Conservation (phyloP, 2,888 invertebrate species). For the Meta bourneti region DNA sequence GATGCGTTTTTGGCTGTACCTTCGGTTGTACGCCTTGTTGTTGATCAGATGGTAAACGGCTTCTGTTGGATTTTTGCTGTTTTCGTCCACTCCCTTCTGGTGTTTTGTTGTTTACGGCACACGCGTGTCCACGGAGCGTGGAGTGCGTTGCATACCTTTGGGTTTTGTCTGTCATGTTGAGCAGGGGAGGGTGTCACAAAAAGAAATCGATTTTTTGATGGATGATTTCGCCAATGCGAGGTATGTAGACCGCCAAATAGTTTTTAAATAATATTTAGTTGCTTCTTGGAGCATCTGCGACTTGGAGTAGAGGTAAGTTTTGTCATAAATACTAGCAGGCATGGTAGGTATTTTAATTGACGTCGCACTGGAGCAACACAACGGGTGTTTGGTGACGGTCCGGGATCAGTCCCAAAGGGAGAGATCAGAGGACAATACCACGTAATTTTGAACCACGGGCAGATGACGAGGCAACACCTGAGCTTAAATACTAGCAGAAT, state of each 20-base stretch:
- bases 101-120: slow-evolving; percentile 59
- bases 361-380: no score
- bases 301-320: neutral
- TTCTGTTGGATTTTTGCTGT: slow-evolving; percentile 41
- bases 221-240: slow-evolving; percentile 6
- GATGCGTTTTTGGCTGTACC: slow-evolving; percentile 12
- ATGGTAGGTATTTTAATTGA: no score
- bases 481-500: neutral
- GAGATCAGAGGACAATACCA: no score
- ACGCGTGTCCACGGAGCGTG: neutral
- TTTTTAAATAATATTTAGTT: neutral
- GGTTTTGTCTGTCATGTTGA: slow-evolving; percentile 4
- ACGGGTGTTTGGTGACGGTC: no score
- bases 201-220: slow-evolving; percentile 39
- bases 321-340: neutral
- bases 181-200: neutral
- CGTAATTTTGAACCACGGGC: no score
- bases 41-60: slow-evolving; percentile 32
- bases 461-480: no score
- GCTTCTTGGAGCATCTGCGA: neutral
- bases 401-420: no score
- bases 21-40: slow-evolving; percentile 28
- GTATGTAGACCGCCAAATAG: neutral
- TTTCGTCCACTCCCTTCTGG: slow-evolving; percentile 15
- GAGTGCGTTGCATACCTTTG: neutral